Percentiles rank a stretch among this genome's conserved stretches.
Evolutionary conservation across 2,888 invertebrate genomes (phyloP).

Genomic region (Dryomyza anilis): DNA sequence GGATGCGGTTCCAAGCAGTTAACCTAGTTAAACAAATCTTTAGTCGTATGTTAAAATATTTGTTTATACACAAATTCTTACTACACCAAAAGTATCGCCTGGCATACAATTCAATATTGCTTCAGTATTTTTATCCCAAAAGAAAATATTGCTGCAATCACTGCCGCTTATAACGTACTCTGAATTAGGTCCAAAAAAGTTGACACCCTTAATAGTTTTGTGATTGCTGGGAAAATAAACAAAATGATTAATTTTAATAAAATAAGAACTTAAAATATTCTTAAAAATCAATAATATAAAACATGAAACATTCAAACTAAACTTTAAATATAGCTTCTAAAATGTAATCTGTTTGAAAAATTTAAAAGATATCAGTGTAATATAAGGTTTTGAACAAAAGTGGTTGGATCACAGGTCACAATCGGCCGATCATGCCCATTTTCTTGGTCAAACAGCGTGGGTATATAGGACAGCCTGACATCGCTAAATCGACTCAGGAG

Average conservation of each 20-base stretch:
- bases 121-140: slow-evolving; percentile 90
- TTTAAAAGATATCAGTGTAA: not conserved
- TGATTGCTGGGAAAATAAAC: slow-evolving; percentile 63
- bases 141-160: slow-evolving; percentile 84
- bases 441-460: too few species aligned
- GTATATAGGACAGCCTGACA: too few species aligned
- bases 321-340: too few species aligned
- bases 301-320: not conserved
- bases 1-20: slow-evolving; percentile 94
- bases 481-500: too few species aligned
- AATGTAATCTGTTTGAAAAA: too few species aligned
- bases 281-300: not conserved
- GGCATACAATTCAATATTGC: slow-evolving; percentile 86
- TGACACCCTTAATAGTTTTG: slow-evolving; percentile 86
- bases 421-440: too few species aligned
- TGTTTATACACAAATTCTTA: slow-evolving; percentile 51
- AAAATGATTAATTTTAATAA: not conserved
- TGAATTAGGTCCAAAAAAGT: slow-evolving; percentile 90
- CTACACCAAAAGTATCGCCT: slow-evolving; percentile 84
- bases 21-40: slow-evolving; percentile 39
- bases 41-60: not conserved
- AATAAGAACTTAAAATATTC: not conserved
- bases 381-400: not conserved
- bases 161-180: slow-evolving; percentile 93
- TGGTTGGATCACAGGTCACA: too few species aligned